Conservation (phyloP, 2,888 invertebrate species). For the Molanna angustata region DNA sequence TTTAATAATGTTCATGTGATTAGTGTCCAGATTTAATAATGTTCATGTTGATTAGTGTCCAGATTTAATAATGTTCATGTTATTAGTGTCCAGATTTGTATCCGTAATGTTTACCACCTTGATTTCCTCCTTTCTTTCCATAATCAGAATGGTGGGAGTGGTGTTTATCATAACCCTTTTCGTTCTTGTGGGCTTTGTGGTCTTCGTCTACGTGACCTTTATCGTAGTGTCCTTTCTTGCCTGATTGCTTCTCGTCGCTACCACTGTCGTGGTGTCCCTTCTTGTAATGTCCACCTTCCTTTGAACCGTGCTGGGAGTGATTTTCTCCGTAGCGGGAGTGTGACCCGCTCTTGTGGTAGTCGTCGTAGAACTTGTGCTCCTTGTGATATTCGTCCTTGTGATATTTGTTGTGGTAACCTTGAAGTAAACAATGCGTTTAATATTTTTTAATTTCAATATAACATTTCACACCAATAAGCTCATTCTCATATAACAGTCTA, state of each 20-base stretch:
- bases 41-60: no score
- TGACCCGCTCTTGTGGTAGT: conserved; percentile 68
- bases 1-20: no score
- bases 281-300: conserved; percentile 64
- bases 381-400: conserved; percentile 77
- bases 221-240: conserved; percentile 63
- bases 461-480: no score
- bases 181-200: conserved; percentile 61
- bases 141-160: conserved; percentile 57
- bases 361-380: conserved; percentile 76
- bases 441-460: no score
- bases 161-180: conserved; percentile 62
- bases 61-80: no score
- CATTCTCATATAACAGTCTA: no score
- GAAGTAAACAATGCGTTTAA: conserved; percentile 1
- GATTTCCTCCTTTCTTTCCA: conserved; percentile 60
- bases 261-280: conserved; percentile 62
- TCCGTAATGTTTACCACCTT: conserved; percentile 53
- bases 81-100: conserved; percentile 36
- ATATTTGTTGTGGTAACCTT: conserved; percentile 73
- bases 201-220: conserved; percentile 65
- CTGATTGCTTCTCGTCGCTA: conserved; percentile 59
- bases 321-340: conserved; percentile 67
- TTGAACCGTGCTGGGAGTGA: conserved; percentile 62
- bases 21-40: no score